phyloP scores from a whole-genome alignment of 2,888 invertebrate genomes.

The Syrphus vitripennis region DNA sequence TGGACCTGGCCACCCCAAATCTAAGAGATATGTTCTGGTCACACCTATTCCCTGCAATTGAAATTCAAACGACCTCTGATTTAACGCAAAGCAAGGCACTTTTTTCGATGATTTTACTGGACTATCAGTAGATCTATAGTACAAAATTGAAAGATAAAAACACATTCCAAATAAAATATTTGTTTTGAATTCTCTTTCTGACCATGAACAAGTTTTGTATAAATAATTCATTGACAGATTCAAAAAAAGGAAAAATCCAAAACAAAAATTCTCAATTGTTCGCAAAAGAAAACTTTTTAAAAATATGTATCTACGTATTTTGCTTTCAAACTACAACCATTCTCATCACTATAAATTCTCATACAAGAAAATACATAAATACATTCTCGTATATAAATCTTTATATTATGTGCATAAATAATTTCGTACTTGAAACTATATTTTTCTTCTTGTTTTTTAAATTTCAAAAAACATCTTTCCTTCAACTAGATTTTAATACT shows the following conservation, averaged over 20 bases:
- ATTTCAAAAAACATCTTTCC: not conserved
- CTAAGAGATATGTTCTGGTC: no score
- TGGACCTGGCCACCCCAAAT: no score
- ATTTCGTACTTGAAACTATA: not conserved
- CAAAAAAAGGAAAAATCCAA: not conserved
- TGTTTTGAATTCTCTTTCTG: not conserved
- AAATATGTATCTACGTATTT: not conserved
- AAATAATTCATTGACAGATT: not conserved
- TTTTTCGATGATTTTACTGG: no score
- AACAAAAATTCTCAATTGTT: not conserved
- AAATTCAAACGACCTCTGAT: no score
- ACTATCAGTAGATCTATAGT: not conserved
- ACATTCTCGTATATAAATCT: not conserved
- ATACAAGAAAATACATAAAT: not conserved
- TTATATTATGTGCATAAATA: not conserved
- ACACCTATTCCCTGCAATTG: no score
- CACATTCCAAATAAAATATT: not conserved
- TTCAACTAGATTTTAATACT: conserved; percentile 9
- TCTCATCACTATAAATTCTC: not conserved
- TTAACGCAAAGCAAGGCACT: no score
- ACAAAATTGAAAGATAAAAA: not conserved
- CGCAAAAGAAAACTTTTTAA: not conserved
- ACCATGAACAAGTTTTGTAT: not conserved
- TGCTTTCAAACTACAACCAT: not conserved
- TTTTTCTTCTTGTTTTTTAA: not conserved